Evolutionary conservation across 2,888 invertebrate species (phyloP).

Genomic region (Cactoblastis cactorum): DNA sequence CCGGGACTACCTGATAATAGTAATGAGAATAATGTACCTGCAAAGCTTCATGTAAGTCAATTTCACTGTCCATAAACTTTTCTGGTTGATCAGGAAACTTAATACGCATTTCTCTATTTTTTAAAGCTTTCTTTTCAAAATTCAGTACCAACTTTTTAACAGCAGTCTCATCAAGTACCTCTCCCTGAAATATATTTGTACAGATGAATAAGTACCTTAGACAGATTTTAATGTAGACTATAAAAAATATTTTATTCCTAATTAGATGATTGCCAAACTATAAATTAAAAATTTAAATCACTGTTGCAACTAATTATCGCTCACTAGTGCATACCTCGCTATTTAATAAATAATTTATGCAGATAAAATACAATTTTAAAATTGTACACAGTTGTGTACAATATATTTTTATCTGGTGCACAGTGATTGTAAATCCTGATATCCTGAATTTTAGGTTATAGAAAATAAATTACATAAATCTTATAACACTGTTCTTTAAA

Average conservation of each 20-base stretch:
- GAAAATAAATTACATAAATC: not conserved
- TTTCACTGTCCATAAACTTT: constrained; percentile 99
- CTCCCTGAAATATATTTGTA: constrained; percentile 75
- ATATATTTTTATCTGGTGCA: too few species aligned
- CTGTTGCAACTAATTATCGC: too few species aligned
- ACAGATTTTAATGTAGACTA: too few species aligned
- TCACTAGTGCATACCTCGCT: too few species aligned
- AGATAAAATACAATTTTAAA: too few species aligned
- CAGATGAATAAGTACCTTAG: too few species aligned
- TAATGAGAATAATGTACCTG: constrained; percentile 76
- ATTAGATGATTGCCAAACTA: too few species aligned
- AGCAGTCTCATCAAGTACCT: constrained; percentile 91
- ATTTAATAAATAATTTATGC: too few species aligned
- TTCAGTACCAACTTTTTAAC: constrained; percentile 93
- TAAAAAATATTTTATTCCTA: too few species aligned
- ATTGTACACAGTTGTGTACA: too few species aligned
- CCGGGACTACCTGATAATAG: too few species aligned
- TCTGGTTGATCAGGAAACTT: constrained; percentile 98
- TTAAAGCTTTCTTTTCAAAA: constrained; percentile 96
- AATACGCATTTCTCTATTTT: constrained; percentile 98
- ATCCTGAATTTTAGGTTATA: not conserved
- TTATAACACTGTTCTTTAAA: not conserved
- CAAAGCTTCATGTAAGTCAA: constrained; percentile 93
- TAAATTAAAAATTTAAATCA: too few species aligned
- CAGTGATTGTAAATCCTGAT: not conserved